Evolutionary conservation across 2,797 vertebrate genomes (phyloP).

Genomic region (Rhinogobio ventralis): DNA sequence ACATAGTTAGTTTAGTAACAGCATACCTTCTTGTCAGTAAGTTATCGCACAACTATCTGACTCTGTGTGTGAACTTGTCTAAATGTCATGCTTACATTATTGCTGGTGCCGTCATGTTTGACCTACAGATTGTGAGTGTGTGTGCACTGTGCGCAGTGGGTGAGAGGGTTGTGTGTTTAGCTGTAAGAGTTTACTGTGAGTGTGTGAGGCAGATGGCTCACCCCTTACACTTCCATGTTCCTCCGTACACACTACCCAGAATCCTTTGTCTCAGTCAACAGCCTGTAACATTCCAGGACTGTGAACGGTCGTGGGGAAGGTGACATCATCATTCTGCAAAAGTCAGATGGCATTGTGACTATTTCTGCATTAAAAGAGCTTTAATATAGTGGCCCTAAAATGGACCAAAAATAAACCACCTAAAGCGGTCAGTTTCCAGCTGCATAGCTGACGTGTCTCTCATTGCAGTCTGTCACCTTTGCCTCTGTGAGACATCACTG

Average conservation of each 20-base stretch:
- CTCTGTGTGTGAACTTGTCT: constrained; percentile 31
- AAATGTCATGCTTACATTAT: constrained; percentile 31
- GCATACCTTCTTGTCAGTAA: constrained; percentile 27
- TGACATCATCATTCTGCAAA: constrained; percentile 49
- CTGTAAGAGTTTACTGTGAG: constrained; percentile 49
- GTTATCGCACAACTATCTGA: constrained; percentile 17
- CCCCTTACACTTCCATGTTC: constrained; percentile 45
- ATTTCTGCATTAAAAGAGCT: background rate
- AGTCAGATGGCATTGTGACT: background rate
- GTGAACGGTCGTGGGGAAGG: constrained; percentile 15
- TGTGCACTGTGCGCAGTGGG: constrained; percentile 39
- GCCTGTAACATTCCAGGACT: constrained; percentile 57
- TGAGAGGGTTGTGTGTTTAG: constrained; percentile 59
- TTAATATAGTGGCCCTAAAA: background rate
- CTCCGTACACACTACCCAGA: constrained; percentile 56
- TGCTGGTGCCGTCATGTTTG: constrained; percentile 1
- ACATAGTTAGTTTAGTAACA: background rate
- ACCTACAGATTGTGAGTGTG: constrained; percentile 18
- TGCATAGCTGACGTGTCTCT: background rate
- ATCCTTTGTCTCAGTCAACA: constrained; percentile 57
- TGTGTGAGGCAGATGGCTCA: constrained; percentile 51
- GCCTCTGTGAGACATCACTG: constrained; percentile 22
- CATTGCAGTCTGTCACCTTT: constrained; percentile 12
- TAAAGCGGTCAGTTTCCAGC: background rate
- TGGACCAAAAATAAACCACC: background rate